Evolutionary conservation across 2,888 invertebrate species (phyloP), one percentile per base, ranked within the genome.

Genomic region (Microctonus aethiopoides): DNA sequence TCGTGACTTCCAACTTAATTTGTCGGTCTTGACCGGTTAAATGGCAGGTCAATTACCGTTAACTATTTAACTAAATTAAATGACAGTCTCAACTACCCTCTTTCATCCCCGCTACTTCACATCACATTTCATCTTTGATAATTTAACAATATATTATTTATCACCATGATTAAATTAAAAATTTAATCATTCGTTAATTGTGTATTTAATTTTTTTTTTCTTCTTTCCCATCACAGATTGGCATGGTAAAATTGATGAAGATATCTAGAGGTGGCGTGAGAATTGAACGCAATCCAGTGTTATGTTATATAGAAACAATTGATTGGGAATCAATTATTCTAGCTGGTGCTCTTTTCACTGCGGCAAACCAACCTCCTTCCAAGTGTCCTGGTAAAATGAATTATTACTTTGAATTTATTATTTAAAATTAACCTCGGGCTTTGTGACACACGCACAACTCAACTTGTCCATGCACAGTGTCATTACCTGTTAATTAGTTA

Each of bases 191-290:
- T n/a, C n/a, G n/a, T n/a, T 34, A 68, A 62, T 36, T 29, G 57
- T 11, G 29, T 0, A 13, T 32, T 13, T 16, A 22, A 1, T 26
- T 46, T 39, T 22, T 41, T 11, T 41, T n/a, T 11, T n/a, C n/a
- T 56, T 20, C 26, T 11, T 29, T 60, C 20, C 22, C 11, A 75
- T 88, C 82, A 22, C 87, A 94, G 91, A 90, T 98, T 70, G 95
- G 94, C 34, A 89, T 96, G 9, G 89, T 87, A 65, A 92, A 91
- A 39, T 88, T 97, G 56, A 87, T 91, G 0, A 90, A 91, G 76
- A 94, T 98, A 73, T 91, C 92, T 73, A 89, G 93, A 68, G 98
- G 98, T 0, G 93, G 92, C 4, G 94, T 97, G 0, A 90, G 93
- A 26, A 90, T 98, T 54, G 92, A 92, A 81, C 91, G 91, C 70